A percentile compares a stretch with the other conserved stretches of the same genome.
Evolutionary conservation across 2,113 vertebrate species (phyloP).

Genomic region (Epinephelus cyanopodus): DNA sequence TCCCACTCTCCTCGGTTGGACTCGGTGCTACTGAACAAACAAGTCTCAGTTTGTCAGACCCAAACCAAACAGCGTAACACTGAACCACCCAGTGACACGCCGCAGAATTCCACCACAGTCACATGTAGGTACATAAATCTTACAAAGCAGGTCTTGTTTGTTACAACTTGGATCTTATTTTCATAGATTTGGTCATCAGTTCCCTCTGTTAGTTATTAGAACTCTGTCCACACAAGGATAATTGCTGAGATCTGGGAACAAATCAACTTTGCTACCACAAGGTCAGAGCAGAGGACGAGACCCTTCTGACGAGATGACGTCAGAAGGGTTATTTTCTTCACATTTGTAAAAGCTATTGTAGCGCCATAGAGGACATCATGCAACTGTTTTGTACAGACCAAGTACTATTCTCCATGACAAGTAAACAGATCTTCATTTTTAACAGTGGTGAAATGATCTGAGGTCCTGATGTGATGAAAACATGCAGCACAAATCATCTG

Average conservation of each 20-base stretch:
- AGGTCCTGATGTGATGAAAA: neutral
- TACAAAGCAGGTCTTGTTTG: neutral
- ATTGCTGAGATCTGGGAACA: neutral
- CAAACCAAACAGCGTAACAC: constrained; percentile 39
- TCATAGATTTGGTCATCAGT: neutral
- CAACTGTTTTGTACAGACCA: neutral
- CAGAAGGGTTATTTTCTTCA: neutral
- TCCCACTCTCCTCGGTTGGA: constrained; percentile 51
- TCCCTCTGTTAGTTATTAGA: neutral
- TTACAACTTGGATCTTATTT: neutral
- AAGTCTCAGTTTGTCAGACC: constrained; percentile 71
- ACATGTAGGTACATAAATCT: neutral
- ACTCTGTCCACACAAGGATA: neutral
- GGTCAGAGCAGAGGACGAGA: neutral
- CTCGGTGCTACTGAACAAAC: constrained; percentile 64
- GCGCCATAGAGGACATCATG: neutral
- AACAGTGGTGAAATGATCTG: neutral
- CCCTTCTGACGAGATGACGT: no score
- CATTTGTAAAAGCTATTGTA: neutral
- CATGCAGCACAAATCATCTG: neutral
- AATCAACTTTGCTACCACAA: no score
- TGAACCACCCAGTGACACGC: constrained; percentile 24
- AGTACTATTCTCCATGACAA: neutral
- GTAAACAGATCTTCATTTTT: neutral
- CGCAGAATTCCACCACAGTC: neutral